Evolutionary conservation across 2,113 vertebrate species (phyloP), one percentile per base, ranked within the genome.

Genomic region (Centropristis striata): DNA sequence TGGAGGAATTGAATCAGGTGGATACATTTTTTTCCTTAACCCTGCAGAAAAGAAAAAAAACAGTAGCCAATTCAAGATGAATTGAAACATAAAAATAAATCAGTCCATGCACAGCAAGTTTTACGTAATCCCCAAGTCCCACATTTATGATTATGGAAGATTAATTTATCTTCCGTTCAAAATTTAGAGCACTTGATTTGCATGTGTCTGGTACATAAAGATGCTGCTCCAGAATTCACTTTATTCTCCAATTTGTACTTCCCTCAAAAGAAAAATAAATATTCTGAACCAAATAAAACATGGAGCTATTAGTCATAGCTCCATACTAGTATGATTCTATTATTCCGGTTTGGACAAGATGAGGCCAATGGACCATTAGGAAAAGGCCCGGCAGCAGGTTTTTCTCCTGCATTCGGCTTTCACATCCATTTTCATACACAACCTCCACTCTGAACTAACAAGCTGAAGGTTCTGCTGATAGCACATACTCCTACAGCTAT

Each of bases 361-460:
- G 64, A 85, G 74, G 32, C 60, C 81, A 70, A 23, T 72, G 81
- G 78, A 81, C 83, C 79, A 85, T 90, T 88, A 88, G 61, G 37
- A 78, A 74, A 85, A 85, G 50, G 55, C 76, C 71, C 54, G 36
- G 83, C 71, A 86, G 90, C 82, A 76, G 88, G 73, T 85, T 89
- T 32, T 84, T 66, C 51, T 74, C 54, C 72, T 75, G 78, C 18
- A 9, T 78, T 78, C 55, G 63, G 76, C 77, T 10, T 88, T 86
- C 78, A 78, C 67, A 71, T 86, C 67, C 71, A 60, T 80, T 86
- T 68, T 66, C 60, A 84, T 72, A 59, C 42, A 67, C 75, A 75
- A 84, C 85, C 80, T 90, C 73, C 70, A 80, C 67, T 88, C 70
- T 77, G 72, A 86, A 81, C 85, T 87, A 88, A 90, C 84, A 83